phyloP scores from a whole-genome alignment of 2,888 invertebrate species.

The Chloroclystis v-ata region DNA sequence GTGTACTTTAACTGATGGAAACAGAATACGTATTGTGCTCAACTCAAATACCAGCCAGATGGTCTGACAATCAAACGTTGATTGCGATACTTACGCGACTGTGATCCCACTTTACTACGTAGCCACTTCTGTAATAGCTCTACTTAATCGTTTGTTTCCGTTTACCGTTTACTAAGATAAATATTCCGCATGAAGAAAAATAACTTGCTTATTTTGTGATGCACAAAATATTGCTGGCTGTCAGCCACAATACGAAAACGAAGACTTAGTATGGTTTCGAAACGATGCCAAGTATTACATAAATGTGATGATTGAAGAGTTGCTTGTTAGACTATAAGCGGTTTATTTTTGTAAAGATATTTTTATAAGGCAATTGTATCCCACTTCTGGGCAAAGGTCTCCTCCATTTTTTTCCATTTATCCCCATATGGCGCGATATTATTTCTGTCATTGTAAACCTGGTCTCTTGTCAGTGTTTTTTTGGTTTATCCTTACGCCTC shows the following conservation, averaged over 20 bases:
- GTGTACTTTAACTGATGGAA: constrained; percentile 15
- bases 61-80: constrained; percentile 24
- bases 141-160: constrained; percentile 12
- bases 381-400: too few species aligned
- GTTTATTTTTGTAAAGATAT: too few species aligned
- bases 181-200: constrained; percentile 36
- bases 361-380: too few species aligned
- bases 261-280: constrained; percentile 44
- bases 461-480: too few species aligned
- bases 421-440: too few species aligned
- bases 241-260: constrained; percentile 53
- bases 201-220: constrained; percentile 35
- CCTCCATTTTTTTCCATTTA: too few species aligned
- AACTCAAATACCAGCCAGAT: constrained; percentile 33
- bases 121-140: constrained; percentile 2
- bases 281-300: constrained; percentile 65
- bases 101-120: constrained; percentile 5
- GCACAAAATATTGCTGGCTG: constrained; percentile 58
- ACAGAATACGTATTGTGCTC: constrained; percentile 21
- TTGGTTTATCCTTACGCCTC: too few species aligned
- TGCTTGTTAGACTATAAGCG: constrained; percentile 50
- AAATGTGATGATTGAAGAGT: constrained; percentile 51
- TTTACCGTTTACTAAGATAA: constrained; percentile 31
- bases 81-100: constrained; percentile 14
- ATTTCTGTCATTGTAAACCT: too few species aligned